Evolutionary conservation across 2,888 invertebrate species (phyloP), one percentile per base, ranked within the genome.

Genomic region (Ectemnius cavifrons): DNA sequence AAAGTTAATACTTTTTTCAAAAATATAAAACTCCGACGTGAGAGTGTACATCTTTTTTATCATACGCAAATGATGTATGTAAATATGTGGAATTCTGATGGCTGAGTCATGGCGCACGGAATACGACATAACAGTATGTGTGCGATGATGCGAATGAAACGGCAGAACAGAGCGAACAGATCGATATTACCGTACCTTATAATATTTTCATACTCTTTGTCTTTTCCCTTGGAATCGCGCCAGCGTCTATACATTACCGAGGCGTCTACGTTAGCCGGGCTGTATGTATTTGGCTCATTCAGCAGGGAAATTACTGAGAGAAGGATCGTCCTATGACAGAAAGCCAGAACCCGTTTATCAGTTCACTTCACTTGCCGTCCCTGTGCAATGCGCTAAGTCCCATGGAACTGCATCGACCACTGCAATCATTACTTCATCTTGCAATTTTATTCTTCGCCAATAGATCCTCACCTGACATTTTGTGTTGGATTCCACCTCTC

Each of bases 401-500:
- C 23, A 23, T 3, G 23, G 23, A 23, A 23, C 23, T 23, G 3
- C 23, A 23, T 23, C 23, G 23, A 23, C 23, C 23, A 23, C 23
- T 23, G 23, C 23, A 23, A 23, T 23, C 23, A 23, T 23, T 23
- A 23, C 3, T 2, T 23, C 3, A 23, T 23, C 23, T 23, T 23
- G 23, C 23, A 23, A 0, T 2, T 23, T 37, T 37, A 37, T 37
- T 37, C 37, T 6, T 37, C 11, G 37, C 6, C 37, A 37, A 11
- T 11, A 37, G 37, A 37, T 37, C 5, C 84, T 81, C 86, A 93
- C 95, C 90, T 97, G 89, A 99, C 99, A 89, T 97, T 99, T 93
- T 99, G 99, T 83, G 99, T 99, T 67, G 99, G 99, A 93, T 99
- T 99, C 99, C 99, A 99, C 91, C 99, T 95, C 92, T 99, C 99